Percentiles rank a stretch among this genome's conserved stretches.
phyloP scores from a whole-genome alignment of 2,888 invertebrate species.

The Ophion ventricosus region DNA sequence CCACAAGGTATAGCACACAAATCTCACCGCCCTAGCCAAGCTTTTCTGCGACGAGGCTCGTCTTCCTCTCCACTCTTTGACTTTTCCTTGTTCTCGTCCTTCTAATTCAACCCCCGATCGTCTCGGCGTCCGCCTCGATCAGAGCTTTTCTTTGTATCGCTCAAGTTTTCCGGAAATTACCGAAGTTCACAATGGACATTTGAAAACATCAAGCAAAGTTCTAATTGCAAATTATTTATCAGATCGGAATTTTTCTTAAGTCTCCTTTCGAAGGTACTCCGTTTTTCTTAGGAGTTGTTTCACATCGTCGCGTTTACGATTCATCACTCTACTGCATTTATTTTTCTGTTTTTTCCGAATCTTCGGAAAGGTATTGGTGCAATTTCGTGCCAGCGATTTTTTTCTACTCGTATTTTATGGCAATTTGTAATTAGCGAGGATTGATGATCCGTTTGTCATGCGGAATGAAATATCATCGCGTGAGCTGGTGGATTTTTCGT shows the following conservation, averaged over 20 bases:
- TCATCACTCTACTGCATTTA: background rate
- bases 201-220: background rate
- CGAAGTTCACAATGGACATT: background rate
- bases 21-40: conserved; percentile 66
- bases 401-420: no score
- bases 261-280: no score
- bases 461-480: no score
- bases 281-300: background rate
- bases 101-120: background rate
- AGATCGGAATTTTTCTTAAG: background rate
- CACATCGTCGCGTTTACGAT: background rate
- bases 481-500: no score
- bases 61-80: conserved; percentile 46
- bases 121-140: background rate
- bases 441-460: no score
- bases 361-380: no score
- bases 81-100: conserved; percentile 43
- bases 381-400: no score
- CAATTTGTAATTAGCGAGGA: no score
- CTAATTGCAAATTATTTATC: background rate
- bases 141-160: conserved; percentile 18
- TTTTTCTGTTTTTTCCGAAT: background rate
- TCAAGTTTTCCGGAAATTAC: background rate
- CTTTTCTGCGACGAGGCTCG: conserved; percentile 71
- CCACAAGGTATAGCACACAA: conserved; percentile 71